Evolutionary conservation across 2,888 invertebrate species (phyloP).

Genomic region (Meteorus cinctellus): DNA sequence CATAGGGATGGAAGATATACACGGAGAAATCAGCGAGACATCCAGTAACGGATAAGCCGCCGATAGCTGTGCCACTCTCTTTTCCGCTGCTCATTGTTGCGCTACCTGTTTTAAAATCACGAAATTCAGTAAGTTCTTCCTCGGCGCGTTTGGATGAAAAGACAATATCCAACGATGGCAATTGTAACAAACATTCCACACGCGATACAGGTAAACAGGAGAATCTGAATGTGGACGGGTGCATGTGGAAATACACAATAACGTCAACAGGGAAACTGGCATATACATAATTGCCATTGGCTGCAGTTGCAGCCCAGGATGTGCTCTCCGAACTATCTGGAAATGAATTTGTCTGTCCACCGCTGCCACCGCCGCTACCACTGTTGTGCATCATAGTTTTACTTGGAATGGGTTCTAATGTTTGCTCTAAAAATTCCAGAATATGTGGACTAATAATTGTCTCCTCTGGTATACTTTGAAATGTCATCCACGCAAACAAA

Average conservation of each 20-base stretch:
- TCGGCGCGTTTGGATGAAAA: constrained; percentile 94
- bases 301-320: constrained; percentile 69
- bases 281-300: constrained; percentile 80
- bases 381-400: constrained; percentile 73
- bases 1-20: constrained; percentile 98
- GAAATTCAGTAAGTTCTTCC: constrained; percentile 77
- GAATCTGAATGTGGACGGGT: constrained; percentile 94
- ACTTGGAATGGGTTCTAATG: constrained; percentile 93
- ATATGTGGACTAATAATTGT: constrained; percentile 98
- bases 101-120: constrained; percentile 67
- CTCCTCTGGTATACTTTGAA: constrained; percentile 98
- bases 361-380: constrained; percentile 44
- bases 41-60: constrained; percentile 94
- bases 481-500: constrained; percentile 94
- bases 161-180: constrained; percentile 97
- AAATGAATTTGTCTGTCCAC: constrained; percentile 61
- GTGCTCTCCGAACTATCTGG: constrained; percentile 68
- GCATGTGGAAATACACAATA: constrained; percentile 98
- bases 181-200: constrained; percentile 95
- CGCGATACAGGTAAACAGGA: constrained; percentile 96
- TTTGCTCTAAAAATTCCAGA: constrained; percentile 97
- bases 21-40: constrained; percentile 98
- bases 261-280: constrained; percentile 99
- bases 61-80: constrained; percentile 80
- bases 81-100: constrained; percentile 53